Evolutionary conservation across 1,140 invertebrate species (phyloP).

Genomic region (Leptopilina clavipes): DNA sequence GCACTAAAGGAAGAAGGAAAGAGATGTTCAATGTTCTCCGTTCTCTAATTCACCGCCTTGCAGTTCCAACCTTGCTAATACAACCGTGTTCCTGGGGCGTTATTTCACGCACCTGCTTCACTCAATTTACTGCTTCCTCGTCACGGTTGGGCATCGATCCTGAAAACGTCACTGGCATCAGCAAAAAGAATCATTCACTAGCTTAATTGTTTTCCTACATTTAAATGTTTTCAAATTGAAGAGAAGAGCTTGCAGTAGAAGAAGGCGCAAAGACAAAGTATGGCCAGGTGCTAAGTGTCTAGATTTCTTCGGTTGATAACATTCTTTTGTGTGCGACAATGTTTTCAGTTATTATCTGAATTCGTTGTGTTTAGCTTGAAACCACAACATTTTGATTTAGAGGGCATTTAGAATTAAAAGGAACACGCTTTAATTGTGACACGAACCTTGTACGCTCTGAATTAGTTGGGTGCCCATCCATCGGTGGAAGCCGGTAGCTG

Average conservation of each 20-base stretch:
- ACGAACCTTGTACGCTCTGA: constrained; percentile 45
- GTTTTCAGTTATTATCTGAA: not conserved
- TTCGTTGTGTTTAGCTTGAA: not conserved
- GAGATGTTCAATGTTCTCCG: constrained; percentile 60
- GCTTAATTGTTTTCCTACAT: not conserved
- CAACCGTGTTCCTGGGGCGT: constrained; percentile 42
- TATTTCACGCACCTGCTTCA: constrained; percentile 58
- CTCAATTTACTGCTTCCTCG: constrained; percentile 49
- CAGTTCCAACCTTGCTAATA: constrained; percentile 49
- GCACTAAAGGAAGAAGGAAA: constrained; percentile 36
- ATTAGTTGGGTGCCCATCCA: constrained; percentile 8
- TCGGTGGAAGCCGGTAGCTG: constrained; percentile 13
- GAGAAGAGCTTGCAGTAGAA: not conserved
- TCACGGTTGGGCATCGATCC: constrained; percentile 11
- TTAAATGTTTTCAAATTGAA: not conserved
- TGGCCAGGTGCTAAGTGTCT: not conserved
- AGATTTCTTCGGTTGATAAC: too few relatives aligned
- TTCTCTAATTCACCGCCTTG: constrained; percentile 54
- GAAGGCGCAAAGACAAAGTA: not conserved
- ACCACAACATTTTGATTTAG: too few relatives aligned
- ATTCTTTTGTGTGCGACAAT: too few relatives aligned
- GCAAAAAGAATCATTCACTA: not conserved
- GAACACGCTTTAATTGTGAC: constrained; percentile 58
- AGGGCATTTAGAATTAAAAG: constrained; percentile 44
- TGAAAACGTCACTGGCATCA: constrained; percentile 24